phyloP scores from a whole-genome alignment of 2,888 invertebrate genomes.

The Imbricaverruca yamaguchii region DNA sequence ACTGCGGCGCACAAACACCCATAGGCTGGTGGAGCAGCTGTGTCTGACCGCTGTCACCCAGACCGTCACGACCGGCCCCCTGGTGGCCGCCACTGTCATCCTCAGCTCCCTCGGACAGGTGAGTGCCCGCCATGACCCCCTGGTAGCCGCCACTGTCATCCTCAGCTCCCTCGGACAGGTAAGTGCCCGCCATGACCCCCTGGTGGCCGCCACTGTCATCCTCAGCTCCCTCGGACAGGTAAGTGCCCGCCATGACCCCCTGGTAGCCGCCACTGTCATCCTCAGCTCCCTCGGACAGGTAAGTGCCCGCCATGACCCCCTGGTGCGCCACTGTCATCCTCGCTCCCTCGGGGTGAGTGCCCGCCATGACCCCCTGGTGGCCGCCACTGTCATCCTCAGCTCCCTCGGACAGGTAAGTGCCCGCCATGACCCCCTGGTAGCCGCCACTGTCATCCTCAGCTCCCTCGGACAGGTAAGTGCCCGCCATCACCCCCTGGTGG shows the following conservation, averaged over 20 bases:
- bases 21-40: conserved; percentile 4
- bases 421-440: background rate
- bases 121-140: background rate
- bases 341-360: background rate
- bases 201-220: background rate
- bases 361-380: background rate
- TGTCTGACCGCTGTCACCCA: background rate
- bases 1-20: conserved; percentile 7
- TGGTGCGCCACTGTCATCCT: too few species aligned
- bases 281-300: too few species aligned
- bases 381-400: background rate
- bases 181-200: background rate
- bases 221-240: background rate
- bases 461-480: background rate
- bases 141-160: background rate
- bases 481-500: background rate
- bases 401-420: background rate
- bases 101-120: background rate
- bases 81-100: background rate
- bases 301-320: too few species aligned
- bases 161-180: background rate
- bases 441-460: background rate
- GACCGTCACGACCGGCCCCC: background rate
- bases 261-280: too few species aligned
- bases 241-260: too few species aligned